A percentile compares a stretch with the other conserved stretches of the same genome.
These are phyloP conservation scores for Epistrophe grossulariae DNA, from an alignment of 2,888 invertebrate genomes.

Conservation along the genomic window DNA sequence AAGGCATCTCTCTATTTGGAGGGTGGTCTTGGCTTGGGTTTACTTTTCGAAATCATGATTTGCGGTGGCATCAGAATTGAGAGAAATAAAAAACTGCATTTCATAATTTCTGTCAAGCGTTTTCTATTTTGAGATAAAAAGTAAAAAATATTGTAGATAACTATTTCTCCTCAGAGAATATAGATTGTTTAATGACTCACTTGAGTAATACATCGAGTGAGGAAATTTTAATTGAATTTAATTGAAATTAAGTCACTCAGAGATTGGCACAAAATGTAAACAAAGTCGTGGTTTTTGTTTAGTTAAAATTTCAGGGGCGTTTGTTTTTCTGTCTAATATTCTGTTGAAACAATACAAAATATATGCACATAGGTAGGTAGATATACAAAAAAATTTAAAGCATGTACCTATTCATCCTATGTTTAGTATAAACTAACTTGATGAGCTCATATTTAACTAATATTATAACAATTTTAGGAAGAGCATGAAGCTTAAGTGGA, in stretches of 20 bases:
- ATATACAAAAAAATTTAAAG: too few species aligned
- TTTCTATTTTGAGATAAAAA: slow-evolving; percentile 61
- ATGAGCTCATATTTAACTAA: too few species aligned
- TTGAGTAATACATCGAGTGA: slow-evolving; percentile 25
- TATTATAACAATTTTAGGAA: too few species aligned
- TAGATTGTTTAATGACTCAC: slow-evolving; percentile 60
- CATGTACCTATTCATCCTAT: too few species aligned
- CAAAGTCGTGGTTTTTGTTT: slow-evolving; percentile 19
- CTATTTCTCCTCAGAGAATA: slow-evolving; percentile 24
- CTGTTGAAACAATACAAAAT: neutral
- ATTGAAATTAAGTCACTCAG: slow-evolving; percentile 68
- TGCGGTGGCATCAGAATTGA: slow-evolving; percentile 13
- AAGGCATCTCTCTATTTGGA: slow-evolving; percentile 27
- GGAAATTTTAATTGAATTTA: slow-evolving; percentile 67
- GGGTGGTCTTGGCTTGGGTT: slow-evolving; percentile 4
- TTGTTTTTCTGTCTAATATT: neutral
- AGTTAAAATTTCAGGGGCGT: neutral
- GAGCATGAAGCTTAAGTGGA: too few species aligned
- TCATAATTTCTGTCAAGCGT: slow-evolving; percentile 14
- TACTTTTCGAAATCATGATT: slow-evolving; percentile 15
- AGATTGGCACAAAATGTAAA: slow-evolving; percentile 53
- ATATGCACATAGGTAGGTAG: too few species aligned
- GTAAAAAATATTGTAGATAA: neutral
- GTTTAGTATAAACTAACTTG: too few species aligned
- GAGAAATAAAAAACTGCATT: slow-evolving; percentile 21